These are phyloP conservation scores for Elanoides forficatus DNA, from an alignment of 2,113 vertebrate species.

Conservation along the genomic window DNA sequence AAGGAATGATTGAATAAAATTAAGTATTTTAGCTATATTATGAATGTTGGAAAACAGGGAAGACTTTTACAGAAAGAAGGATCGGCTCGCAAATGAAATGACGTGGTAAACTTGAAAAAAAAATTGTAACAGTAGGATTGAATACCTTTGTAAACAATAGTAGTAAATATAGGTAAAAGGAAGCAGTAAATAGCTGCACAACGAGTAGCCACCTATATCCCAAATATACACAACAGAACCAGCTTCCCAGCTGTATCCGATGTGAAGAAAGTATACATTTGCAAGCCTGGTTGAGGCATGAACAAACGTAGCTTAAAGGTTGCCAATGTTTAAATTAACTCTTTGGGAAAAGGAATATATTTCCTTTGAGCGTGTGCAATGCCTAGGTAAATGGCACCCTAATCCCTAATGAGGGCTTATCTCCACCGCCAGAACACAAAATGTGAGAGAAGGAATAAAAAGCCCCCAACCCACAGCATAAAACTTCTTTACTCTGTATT, in stretches of 20 bases:
- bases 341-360: constrained; percentile 42
- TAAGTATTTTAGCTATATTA: not conserved
- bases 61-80: not conserved
- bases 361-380: not conserved
- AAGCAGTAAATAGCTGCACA: not conserved
- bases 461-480: not conserved
- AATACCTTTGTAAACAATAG: not conserved
- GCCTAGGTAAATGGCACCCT: constrained; percentile 46
- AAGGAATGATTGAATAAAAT: not conserved
- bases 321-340: constrained; percentile 52
- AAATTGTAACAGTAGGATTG: not conserved
- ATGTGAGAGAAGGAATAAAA: not conserved
- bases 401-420: constrained; percentile 30
- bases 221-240: not conserved
- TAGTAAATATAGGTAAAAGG: not conserved
- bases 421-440: not conserved
- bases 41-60: not conserved
- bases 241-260: not conserved
- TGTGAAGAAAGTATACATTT: constrained; percentile 20
- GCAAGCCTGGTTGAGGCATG: not conserved
- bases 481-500: constrained; percentile 17
- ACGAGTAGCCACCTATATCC: not conserved
- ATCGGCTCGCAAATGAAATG: not conserved
- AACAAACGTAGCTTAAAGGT: constrained; percentile 20
- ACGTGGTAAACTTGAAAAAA: not conserved